Percentiles rank a stretch among this genome's conserved stretches.
These are phyloP conservation scores for Lycorma delicatula DNA, from an alignment of 1,140 invertebrate genomes.

Conservation along the genomic window DNA sequence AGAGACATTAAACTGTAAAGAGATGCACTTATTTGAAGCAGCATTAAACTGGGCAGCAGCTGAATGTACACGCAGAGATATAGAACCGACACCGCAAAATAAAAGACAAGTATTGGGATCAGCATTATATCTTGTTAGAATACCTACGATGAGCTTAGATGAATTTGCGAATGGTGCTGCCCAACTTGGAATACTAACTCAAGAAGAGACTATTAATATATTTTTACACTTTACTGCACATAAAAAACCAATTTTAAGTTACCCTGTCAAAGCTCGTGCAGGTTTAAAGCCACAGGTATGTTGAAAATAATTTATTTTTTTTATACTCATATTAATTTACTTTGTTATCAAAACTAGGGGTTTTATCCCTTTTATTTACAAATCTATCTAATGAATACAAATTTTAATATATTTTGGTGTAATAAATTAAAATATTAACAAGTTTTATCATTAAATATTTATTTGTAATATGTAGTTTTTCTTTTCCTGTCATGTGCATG, in stretches of 20 bases:
- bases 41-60: constrained; percentile 82
- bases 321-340: not conserved
- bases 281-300: constrained; percentile 80
- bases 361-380: too few species aligned
- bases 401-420: too few species aligned
- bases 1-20: constrained; percentile 86
- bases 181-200: constrained; percentile 76
- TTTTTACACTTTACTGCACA: constrained; percentile 82
- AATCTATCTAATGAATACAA: too few species aligned
- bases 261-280: constrained; percentile 67
- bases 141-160: constrained; percentile 82
- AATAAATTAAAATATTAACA: too few species aligned
- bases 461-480: too few species aligned
- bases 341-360: not conserved
- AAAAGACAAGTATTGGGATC: constrained; percentile 64
- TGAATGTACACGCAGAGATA: constrained; percentile 69
- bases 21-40: constrained; percentile 80
- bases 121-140: constrained; percentile 74
- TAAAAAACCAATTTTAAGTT: constrained; percentile 70
- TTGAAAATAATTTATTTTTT: not conserved
- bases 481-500: too few species aligned
- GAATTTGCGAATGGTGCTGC: constrained; percentile 88
- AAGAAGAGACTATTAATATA: constrained; percentile 85
- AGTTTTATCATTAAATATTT: too few species aligned
- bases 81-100: constrained; percentile 53